These are phyloP conservation scores for Quadroppia sp. DNA, from an alignment of 2,888 invertebrate species.

Conservation along the genomic window DNA sequence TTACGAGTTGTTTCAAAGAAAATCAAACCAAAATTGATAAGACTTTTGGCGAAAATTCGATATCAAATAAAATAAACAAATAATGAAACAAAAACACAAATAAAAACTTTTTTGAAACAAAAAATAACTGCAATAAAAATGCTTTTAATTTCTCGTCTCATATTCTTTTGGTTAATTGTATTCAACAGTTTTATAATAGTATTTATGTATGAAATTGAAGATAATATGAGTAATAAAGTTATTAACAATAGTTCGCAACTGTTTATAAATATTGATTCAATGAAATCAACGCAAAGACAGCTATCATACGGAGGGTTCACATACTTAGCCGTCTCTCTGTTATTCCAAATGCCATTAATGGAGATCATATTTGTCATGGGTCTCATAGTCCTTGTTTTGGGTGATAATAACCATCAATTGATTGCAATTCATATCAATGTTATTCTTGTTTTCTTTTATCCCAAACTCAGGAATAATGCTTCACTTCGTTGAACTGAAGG, in stretches of 20 bases:
- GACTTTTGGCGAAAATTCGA: too few species aligned
- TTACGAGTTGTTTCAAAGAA: not conserved
- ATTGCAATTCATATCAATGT: not conserved
- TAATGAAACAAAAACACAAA: too few species aligned
- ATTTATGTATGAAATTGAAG: constrained; percentile 17
- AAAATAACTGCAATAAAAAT: not conserved
- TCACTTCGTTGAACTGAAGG: constrained; percentile 38
- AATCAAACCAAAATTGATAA: not conserved
- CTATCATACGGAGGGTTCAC: constrained; percentile 7
- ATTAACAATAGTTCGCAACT: not conserved
- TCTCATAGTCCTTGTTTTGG: constrained; percentile 30
- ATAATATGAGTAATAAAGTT: not conserved
- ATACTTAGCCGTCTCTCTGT: constrained; percentile 24
- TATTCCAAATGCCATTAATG: constrained; percentile 30
- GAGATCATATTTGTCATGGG: constrained; percentile 31
- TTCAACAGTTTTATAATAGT: not conserved
- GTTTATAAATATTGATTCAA: not conserved
- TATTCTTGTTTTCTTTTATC: not conserved
- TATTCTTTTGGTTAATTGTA: constrained; percentile 4
- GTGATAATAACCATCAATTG: not conserved
- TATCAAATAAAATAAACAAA: too few species aligned
- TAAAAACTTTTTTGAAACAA: not conserved
- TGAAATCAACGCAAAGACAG: not conserved
- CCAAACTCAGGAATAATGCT: constrained; percentile 36
- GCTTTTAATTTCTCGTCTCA: not conserved